These are phyloP conservation scores for Gambusia affinis DNA, from an alignment of 2,113 vertebrate species.

Conservation along the genomic window DNA sequence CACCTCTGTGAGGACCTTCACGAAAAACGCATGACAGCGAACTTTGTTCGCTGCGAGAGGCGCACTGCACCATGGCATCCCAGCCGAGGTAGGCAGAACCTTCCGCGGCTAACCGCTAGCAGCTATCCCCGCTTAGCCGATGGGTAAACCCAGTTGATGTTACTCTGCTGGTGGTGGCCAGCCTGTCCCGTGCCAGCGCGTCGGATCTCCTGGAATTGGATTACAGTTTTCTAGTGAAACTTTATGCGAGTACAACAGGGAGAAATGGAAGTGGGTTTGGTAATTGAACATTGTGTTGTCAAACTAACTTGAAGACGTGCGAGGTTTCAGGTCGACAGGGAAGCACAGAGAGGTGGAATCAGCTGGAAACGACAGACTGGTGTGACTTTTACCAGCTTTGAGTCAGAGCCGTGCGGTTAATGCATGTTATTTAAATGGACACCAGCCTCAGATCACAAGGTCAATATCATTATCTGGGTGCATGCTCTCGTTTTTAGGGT, in stretches of 20 bases:
- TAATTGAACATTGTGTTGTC: neutral
- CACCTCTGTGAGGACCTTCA: conserved; percentile 45
- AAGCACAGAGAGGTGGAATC: conserved; percentile 58
- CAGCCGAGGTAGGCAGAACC: conserved; percentile 76
- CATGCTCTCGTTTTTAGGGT: no score
- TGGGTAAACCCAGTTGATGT: neutral
- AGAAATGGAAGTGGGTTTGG: no score
- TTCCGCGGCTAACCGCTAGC: conserved; percentile 52
- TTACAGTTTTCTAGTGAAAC: conserved; percentile 8
- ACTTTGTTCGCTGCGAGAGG: conserved; percentile 64
- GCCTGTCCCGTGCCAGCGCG: neutral
- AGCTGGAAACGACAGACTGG: conserved; percentile 64
- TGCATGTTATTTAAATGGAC: neutral
- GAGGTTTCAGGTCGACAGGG: conserved; percentile 6
- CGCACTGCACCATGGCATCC: conserved; percentile 77
- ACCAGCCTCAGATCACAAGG: no score
- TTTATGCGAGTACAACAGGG: neutral
- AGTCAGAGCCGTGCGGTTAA: neutral
- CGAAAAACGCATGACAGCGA: conserved; percentile 68
- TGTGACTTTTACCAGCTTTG: conserved; percentile 32
- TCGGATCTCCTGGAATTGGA: neutral
- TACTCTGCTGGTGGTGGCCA: conserved; percentile 2
- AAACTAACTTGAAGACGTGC: conserved; percentile 2
- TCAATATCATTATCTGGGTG: no score
- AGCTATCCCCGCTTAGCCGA: conserved; percentile 36